Conservation (phyloP, 2,113 vertebrate genomes). For the Oncorhynchus kisutch region DNA sequence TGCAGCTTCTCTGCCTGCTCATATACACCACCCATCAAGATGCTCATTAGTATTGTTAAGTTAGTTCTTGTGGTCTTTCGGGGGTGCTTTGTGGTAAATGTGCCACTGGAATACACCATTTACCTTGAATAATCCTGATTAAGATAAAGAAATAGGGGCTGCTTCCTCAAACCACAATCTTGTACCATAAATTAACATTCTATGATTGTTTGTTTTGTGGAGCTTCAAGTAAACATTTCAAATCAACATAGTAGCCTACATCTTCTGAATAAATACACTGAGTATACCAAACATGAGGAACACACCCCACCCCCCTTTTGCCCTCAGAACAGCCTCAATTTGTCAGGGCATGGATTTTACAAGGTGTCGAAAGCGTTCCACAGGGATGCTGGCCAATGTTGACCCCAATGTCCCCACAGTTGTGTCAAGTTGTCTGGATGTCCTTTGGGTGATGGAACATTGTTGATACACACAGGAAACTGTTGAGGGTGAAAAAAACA, state of each 20-base stretch:
- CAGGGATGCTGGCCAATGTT: no score
- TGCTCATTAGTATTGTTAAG: background rate
- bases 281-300: no score
- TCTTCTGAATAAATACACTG: background rate
- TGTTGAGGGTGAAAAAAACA: no score
- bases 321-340: no score
- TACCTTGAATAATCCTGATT: slow-evolving; percentile 40
- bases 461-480: no score
- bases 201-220: background rate
- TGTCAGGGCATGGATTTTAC: no score
- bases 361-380: no score
- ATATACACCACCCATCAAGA: background rate
- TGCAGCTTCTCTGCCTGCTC: background rate
- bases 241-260: background rate
- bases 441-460: no score
- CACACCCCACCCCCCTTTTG: no score
- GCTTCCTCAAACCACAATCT: background rate
- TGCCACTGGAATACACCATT: slow-evolving; percentile 2
- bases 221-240: background rate
- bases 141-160: background rate
- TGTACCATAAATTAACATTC: slow-evolving; percentile 47
- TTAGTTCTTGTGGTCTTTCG: background rate
- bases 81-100: slow-evolving; percentile 11
- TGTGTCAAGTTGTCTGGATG: no score
- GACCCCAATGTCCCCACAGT: no score